Evolutionary conservation across 1,140 invertebrate species (phyloP).

Genomic region (Arion vulgaris): DNA sequence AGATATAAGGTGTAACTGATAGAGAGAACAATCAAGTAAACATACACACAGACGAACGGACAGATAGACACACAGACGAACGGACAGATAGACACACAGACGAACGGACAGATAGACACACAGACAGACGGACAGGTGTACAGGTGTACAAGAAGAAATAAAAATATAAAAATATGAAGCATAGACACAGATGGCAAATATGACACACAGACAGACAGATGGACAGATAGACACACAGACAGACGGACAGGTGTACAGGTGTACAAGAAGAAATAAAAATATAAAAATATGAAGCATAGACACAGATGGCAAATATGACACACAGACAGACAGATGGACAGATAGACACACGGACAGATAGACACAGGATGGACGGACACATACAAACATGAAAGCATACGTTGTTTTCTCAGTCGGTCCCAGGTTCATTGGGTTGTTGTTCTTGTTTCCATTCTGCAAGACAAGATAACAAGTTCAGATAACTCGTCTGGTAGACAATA

Average conservation of each 20-base stretch:
- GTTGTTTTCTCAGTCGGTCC: constrained; percentile 66
- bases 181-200: too few species aligned
- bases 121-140: too few species aligned
- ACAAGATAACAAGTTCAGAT: not conserved
- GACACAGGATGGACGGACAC: too few species aligned
- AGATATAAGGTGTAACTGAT: not conserved
- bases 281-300: too few species aligned
- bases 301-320: too few species aligned
- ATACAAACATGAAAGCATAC: constrained; percentile 43
- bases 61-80: not conserved
- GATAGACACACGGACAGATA: not conserved
- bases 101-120: too few species aligned
- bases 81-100: too few species aligned
- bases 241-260: not conserved
- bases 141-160: too few species aligned
- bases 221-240: not conserved
- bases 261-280: too few species aligned
- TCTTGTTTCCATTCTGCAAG: constrained; percentile 62
- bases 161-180: too few species aligned
- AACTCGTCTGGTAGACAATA: too few species aligned
- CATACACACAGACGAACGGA: not conserved
- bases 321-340: not conserved
- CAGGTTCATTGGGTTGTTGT: constrained; percentile 64
- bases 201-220: not conserved
- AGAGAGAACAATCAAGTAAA: not conserved